Evolutionary conservation across 2,888 invertebrate genomes (phyloP).

Genomic region (Rhagonycha lutea): DNA sequence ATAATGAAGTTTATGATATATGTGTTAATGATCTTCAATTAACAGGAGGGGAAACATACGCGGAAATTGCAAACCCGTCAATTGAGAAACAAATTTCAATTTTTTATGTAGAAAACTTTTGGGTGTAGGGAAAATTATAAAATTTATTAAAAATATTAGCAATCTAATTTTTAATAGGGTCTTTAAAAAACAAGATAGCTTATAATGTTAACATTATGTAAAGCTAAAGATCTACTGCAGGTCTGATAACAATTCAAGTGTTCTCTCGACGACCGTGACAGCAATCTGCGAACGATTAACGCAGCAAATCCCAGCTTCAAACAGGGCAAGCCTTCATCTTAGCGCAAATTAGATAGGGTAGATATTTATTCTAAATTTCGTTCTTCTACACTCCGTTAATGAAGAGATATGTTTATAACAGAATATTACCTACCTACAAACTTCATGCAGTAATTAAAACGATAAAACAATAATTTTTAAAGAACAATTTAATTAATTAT

Average conservation of each 20-base stretch:
- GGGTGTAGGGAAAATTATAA: background rate
- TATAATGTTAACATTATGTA: conserved; percentile 13
- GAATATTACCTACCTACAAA: background rate
- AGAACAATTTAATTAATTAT: background rate
- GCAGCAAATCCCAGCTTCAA: conserved; percentile 44
- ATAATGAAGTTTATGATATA: no score
- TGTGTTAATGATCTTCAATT: no score
- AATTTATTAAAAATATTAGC: background rate
- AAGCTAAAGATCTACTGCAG: conserved; percentile 18
- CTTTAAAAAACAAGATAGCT: conserved; percentile 11
- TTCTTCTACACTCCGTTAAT: conserved; percentile 48
- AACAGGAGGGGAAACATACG: no score
- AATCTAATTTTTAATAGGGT: background rate
- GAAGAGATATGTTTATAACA: conserved; percentile 32
- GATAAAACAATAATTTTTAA: background rate
- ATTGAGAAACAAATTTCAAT: no score
- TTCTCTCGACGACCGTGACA: conserved; percentile 40
- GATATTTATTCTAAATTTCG: conserved; percentile 49
- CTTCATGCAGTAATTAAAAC: background rate
- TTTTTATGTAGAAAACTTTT: background rate
- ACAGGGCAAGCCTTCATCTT: conserved; percentile 43
- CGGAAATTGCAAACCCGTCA: no score
- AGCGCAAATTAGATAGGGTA: conserved; percentile 45
- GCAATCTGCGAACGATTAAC: conserved; percentile 48
- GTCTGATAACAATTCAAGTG: conserved; percentile 38